Base-by-base conservation (phyloP, 2,888 invertebrate genomes). In the Drosophila austrosaltans region DNA sequence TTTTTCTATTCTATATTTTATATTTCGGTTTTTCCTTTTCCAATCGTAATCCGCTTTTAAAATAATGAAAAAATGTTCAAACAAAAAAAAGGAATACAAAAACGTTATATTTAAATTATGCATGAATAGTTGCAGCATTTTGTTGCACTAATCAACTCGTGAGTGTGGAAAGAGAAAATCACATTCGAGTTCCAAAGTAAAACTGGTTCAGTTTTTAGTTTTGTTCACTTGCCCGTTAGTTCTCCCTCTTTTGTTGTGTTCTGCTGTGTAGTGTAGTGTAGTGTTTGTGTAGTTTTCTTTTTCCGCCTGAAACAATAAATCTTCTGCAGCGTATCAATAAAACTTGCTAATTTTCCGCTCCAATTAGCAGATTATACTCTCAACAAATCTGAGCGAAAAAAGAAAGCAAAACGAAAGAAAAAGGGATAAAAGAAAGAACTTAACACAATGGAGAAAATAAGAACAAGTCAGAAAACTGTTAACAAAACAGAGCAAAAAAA, bases 311-410 rank as follows among this genome's bases (percentile, higher is more conserved):
- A 66, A 72, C 66, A 72, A 72, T 72, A 72, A 72, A 73, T 72
- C 58, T 66, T 63, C 42, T 28, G 62, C 77, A 72, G 74, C 67
- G 61, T 71, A 75, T 76, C 80, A 80, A 84, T 87, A 75, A 78
- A 85, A 76, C 72, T 80, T 69, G 81, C 78, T 85, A 79, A 85
- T 82, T 87, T 87, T 73, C 80, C 74, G 85, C 86, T 79, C 75
- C 85, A 83, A 79, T 83, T 82, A 85, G 76, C 74, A 71, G 72
- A 72, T 78, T 81, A 69, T 85, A 68, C 42, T 69, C 53, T 30
- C 62, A 63, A 59, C 63, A 82, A 77, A 68, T 64, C 59, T 54
- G 48, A 10, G 4, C 36, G 30, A 36, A 25, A 16, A 67, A 71
- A 54, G 53, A 64, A 60, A 12, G 6, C 56, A 20, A 32, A 32